These are phyloP conservation scores for Hypena proboscidalis DNA, from an alignment of 2,888 invertebrate genomes.

Conservation along the genomic window DNA sequence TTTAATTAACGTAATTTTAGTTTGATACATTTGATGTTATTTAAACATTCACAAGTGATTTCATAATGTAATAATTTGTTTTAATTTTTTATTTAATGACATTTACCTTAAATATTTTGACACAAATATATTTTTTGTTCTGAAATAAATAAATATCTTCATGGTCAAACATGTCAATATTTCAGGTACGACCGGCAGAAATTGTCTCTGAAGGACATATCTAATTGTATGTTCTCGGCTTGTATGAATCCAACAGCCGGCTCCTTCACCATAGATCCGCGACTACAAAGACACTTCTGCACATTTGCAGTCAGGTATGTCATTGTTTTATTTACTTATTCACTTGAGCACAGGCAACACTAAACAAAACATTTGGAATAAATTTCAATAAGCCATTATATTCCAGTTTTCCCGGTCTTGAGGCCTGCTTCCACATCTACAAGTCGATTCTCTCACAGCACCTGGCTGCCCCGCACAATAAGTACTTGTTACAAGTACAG, in stretches of 20 bases:
- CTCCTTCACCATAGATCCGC: constrained; percentile 96
- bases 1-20: too few relatives aligned
- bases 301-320: constrained; percentile 92
- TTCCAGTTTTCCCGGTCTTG: constrained; percentile 91
- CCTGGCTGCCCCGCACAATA: constrained; percentile 86
- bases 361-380: neutral
- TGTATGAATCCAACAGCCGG: constrained; percentile 99
- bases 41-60: too few relatives aligned
- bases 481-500: constrained; percentile 86
- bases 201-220: constrained; percentile 94
- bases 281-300: constrained; percentile 95
- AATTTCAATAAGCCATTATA: neutral
- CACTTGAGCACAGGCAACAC: neutral
- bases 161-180: constrained; percentile 1
- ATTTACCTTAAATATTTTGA: too few relatives aligned
- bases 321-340: neutral
- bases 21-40: too few relatives aligned
- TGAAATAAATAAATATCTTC: too few relatives aligned
- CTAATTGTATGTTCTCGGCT: constrained; percentile 96
- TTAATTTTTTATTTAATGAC: too few relatives aligned
- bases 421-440: constrained; percentile 94
- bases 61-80: too few relatives aligned
- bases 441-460: constrained; percentile 93
- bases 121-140: too few relatives aligned
- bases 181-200: constrained; percentile 93